Evolutionary conservation across 92 coral and sea anemone species (phyloP).

Genomic region (Siderastrea radians): DNA sequence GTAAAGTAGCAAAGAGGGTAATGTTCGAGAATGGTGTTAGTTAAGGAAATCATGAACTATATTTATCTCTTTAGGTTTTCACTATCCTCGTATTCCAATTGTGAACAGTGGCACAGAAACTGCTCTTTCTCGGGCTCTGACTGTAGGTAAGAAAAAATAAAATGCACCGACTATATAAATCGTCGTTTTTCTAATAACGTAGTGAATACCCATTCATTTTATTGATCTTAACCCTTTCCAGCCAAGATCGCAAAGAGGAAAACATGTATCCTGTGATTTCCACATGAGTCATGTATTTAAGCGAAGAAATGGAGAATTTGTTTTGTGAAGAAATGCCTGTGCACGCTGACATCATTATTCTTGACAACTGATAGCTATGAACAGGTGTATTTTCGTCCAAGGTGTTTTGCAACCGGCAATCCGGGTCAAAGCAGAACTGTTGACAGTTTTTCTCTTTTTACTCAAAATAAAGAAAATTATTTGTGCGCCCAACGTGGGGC

Average conservation of each 20-base stretch:
- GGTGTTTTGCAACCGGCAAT: too few relatives aligned
- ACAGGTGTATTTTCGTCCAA: too few relatives aligned
- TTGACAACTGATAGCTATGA: not conserved
- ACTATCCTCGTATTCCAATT: not conserved
- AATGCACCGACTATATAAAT: not conserved
- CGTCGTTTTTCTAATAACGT: not conserved
- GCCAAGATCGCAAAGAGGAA: too few relatives aligned
- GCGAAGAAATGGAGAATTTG: too few relatives aligned
- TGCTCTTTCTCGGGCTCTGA: constrained; percentile 14
- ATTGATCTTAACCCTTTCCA: not conserved
- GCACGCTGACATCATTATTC: not conserved
- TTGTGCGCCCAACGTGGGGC: constrained; percentile 85
- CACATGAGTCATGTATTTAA: too few relatives aligned
- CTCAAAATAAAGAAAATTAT: too few relatives aligned
- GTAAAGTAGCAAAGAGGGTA: not conserved
- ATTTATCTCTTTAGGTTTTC: constrained; percentile 15
- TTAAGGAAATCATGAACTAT: not conserved
- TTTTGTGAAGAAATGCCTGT: too few relatives aligned
- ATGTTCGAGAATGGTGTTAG: not conserved
- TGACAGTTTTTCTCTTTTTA: too few relatives aligned
- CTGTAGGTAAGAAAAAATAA: constrained; percentile 7
- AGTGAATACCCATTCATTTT: not conserved
- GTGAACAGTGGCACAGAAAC: not conserved
- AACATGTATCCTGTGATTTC: too few relatives aligned
- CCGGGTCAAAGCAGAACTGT: too few relatives aligned